A percentile compares a stretch with the other conserved stretches of the same genome.
Conservation (phyloP, 2,888 invertebrate genomes). For the Chirona hameri region DNA sequence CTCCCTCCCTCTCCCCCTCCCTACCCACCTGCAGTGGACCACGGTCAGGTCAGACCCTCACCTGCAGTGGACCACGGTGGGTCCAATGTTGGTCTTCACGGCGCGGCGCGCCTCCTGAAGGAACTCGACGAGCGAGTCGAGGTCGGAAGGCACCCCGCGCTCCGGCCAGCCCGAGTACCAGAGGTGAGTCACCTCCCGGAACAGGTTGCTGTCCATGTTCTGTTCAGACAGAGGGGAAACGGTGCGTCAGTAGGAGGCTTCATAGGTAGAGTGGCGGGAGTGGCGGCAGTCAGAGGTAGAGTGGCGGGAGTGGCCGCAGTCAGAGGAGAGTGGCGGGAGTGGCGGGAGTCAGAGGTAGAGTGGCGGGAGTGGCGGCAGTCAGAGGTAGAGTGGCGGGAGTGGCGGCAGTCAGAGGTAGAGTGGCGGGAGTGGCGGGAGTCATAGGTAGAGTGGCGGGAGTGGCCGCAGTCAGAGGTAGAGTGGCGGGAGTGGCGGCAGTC, state of each 20-base stretch:
- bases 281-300: too few species aligned
- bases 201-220: slow-evolving; percentile 74
- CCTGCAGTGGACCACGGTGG: slow-evolving; percentile 49
- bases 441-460: too few species aligned
- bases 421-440: too few species aligned
- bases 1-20: slow-evolving; percentile 53
- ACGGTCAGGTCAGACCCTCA: slow-evolving; percentile 37
- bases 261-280: too few species aligned
- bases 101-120: slow-evolving; percentile 70
- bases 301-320: too few species aligned
- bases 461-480: too few species aligned
- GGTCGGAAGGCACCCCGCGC: slow-evolving; percentile 79
- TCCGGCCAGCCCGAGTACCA: slow-evolving; percentile 91
- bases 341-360: too few species aligned
- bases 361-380: too few species aligned
- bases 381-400: too few species aligned
- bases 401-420: too few species aligned
- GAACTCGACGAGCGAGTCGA: slow-evolving; percentile 78
- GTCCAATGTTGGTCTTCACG: slow-evolving; percentile 46
- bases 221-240: slow-evolving; percentile 45
- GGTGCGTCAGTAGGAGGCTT: background rate
- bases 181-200: slow-evolving; percentile 82
- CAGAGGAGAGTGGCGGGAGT: too few species aligned
- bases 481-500: too few species aligned
- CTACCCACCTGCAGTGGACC: slow-evolving; percentile 48